Base-by-base conservation (phyloP, 2,113 vertebrate genomes). In the Penelope pileata region DNA sequence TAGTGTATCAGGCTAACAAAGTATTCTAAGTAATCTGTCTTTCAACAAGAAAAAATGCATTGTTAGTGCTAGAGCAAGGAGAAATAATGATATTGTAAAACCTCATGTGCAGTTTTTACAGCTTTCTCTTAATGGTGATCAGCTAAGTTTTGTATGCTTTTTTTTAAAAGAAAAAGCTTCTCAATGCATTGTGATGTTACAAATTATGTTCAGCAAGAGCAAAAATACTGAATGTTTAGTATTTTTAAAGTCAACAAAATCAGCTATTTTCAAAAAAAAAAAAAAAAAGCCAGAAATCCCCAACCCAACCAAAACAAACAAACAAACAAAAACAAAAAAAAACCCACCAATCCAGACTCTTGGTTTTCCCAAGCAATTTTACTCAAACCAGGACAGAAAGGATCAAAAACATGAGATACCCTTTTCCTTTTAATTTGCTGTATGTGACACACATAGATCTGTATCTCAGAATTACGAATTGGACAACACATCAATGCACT, bases 381-480 rank as follows among this genome's bases (percentile, higher is more conserved):
- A 48, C 16, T 92, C 30, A 74, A 17, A 70, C 38, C 16, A 63
- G 23, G 36, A 88, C 43, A 88, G 63, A 83, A 91, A 24, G 67
- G n/a, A 72, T 45, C 18, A 32, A 85, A 82, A 29, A 16, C 12
- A 45, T 45, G 42, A 43, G 51, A 90, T 82, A 63, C 6, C 16
- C 1, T 79, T 56, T 76, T 73, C 3, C 54, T 88, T 82, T 74
- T n/a, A 45, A 32, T 50, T 75, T 29, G 1, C 34, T 53, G 21
- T 8, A 26, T 43, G 21, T 75, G 85, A 51, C 82, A 59, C 24
- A 12, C 34, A 50, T 30, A n/a, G 73, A 40, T 59, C 29, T 5
- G 0, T 30, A 19, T 29, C 45, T 74, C 2, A 4, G 51, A 79
- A 36, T 18, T 45, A 19, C 0, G 3, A 47, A 30, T 5, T 30